phyloP scores from a whole-genome alignment of 2,888 invertebrate genomes.

The Nomada hirtipes region DNA sequence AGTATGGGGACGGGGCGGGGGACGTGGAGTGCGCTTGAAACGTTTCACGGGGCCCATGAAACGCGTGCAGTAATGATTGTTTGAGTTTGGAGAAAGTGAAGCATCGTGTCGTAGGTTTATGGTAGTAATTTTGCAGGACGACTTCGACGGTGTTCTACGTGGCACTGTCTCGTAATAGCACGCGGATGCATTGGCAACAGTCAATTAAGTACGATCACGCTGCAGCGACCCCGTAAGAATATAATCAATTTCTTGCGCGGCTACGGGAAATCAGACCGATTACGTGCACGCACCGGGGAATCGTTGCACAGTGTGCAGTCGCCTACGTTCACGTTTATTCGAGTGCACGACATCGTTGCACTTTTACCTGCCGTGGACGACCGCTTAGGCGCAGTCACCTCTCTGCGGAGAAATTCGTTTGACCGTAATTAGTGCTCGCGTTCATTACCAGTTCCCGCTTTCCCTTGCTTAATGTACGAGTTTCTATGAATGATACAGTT shows the following conservation, averaged over 20 bases:
- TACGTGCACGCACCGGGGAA: conserved; percentile 8
- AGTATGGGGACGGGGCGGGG: too few relatives aligned
- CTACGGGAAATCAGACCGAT: conserved; percentile 40
- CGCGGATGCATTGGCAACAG: conserved; percentile 33
- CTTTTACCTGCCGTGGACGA: conserved; percentile 32
- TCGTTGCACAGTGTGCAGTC: conserved; percentile 50
- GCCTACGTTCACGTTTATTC: conserved; percentile 23
- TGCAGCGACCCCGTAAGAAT: conserved; percentile 41
- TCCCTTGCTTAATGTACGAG: neutral
- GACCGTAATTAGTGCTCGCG: neutral
- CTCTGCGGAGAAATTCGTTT: neutral
- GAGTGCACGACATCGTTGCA: conserved; percentile 30
- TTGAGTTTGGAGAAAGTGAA: too few relatives aligned
- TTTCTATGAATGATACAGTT: neutral
- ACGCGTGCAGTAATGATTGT: too few relatives aligned
- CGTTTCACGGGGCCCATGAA: neutral
- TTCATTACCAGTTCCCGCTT: neutral
- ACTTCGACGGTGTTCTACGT: neutral
- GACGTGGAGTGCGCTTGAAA: neutral
- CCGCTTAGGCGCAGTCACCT: neutral
- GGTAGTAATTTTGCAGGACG: neutral
- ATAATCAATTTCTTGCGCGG: conserved; percentile 54
- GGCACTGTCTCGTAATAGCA: conserved; percentile 9
- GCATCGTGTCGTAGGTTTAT: too few relatives aligned
- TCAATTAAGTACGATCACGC: conserved; percentile 51